Evolutionary conservation across 2,113 vertebrate genomes (phyloP).

Genomic region (Trochalopteron elliotii): DNA sequence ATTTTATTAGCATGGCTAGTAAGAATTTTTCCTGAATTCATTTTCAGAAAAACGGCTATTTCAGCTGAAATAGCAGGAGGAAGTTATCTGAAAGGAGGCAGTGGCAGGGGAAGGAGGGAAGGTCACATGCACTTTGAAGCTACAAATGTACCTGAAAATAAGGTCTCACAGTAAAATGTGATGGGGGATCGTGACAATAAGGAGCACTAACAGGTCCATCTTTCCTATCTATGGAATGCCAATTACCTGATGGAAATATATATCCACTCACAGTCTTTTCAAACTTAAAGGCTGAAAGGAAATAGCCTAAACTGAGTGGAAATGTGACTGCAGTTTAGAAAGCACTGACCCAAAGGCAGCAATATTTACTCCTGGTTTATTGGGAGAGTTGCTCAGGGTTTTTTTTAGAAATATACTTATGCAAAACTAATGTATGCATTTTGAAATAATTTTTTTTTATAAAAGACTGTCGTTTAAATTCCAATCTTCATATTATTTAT

Average conservation of each 20-base stretch:
- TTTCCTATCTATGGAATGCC: neutral
- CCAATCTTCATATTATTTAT: neutral
- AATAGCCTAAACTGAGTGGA: neutral
- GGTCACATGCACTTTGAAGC: neutral
- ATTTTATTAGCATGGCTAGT: neutral
- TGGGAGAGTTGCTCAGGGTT: accelerated
- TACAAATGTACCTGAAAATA: neutral
- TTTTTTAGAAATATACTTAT: neutral
- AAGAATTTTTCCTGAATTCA: neutral
- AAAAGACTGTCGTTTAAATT: neutral
- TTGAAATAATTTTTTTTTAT: accelerated
- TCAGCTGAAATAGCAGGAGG: neutral
- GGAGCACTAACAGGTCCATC: neutral
- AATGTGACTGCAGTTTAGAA: neutral
- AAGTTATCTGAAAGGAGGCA: neutral
- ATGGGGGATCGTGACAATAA: neutral
- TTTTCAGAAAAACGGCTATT: conserved; percentile 5
- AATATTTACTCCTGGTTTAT: neutral
- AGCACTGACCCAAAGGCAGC: neutral
- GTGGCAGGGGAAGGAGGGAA: neutral
- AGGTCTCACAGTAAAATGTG: neutral
- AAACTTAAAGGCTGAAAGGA: neutral
- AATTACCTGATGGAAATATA: neutral
- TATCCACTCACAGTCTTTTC: neutral
- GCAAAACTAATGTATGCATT: neutral